phyloP scores from a whole-genome alignment of 2,888 invertebrate species.

The Saturnia japonica region DNA sequence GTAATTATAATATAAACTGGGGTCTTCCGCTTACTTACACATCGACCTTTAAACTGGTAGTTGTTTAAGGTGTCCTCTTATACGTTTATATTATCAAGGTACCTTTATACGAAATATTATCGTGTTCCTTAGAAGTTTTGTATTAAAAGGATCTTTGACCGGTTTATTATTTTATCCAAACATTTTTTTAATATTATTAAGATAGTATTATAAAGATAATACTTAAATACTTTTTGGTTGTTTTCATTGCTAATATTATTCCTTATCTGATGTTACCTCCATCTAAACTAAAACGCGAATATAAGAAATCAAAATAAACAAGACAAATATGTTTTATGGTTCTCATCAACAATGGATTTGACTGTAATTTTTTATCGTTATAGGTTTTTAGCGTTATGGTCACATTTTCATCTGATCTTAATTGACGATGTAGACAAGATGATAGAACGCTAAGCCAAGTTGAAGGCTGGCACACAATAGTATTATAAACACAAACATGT shows the following conservation, averaged over 20 bases:
- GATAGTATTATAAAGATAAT: background rate
- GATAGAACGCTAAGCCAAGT: too few relatives aligned
- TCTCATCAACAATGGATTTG: too few relatives aligned
- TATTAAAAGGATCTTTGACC: background rate
- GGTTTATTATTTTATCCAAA: background rate
- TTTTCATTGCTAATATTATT: background rate
- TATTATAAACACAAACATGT: background rate
- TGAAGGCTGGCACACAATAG: too few relatives aligned
- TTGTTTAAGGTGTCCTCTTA: slow-evolving; percentile 1
- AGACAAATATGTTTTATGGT: too few relatives aligned
- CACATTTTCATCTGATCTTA: too few relatives aligned
- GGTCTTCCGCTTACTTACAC: slow-evolving; percentile 51
- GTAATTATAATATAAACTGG: slow-evolving; percentile 56
- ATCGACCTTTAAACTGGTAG: slow-evolving; percentile 25
- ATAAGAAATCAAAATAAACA: too few relatives aligned
- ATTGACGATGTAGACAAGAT: too few relatives aligned
- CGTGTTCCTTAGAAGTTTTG: slow-evolving; percentile 22
- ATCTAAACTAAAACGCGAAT: too few relatives aligned
- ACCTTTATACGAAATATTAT: slow-evolving; percentile 1
- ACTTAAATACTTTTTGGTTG: too few relatives aligned
- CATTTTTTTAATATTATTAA: background rate
- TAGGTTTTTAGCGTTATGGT: too few relatives aligned
- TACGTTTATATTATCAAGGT: background rate
- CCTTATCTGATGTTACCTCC: background rate
- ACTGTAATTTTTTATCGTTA: too few relatives aligned